Base-by-base conservation (phyloP, 1,140 invertebrate genomes). In the Prorops nasuta region DNA sequence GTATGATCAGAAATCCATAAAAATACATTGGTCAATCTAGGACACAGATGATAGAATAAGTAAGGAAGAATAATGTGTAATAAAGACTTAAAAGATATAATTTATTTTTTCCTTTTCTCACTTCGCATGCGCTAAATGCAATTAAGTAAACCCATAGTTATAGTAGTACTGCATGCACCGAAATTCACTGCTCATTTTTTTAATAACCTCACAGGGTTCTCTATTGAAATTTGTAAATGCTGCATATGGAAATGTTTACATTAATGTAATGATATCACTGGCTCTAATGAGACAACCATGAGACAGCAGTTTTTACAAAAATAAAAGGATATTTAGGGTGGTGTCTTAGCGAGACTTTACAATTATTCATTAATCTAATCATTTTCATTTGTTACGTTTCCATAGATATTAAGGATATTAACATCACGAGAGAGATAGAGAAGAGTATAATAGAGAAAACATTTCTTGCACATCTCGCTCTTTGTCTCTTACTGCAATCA, bases 31-130 rank as follows among this genome's bases (percentile, higher is more conserved):
- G n/a, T n/a, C n/a, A n/a, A n/a, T n/a, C n/a, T n/a, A n/a, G n/a
- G n/a, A n/a, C n/a, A n/a, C n/a, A n/a, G n/a, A n/a, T n/a, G n/a
- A n/a, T n/a, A n/a, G n/a, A n/a, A n/a, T n/a, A n/a, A n/a, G n/a
- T n/a, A n/a, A n/a, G n/a, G n/a, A 66, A 65, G 58, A 67, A 67
- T 67, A 63, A 63, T 61, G 53, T 64, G 59, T 63, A 58, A 64
- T 68, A 52, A 52, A 55, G 60, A 63, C 55, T 67, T 64, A 67
- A 67, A 63, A 54, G 59, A n/a, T 64, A 63, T 56, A 42, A 28
- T 51, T 50, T 44, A 47, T n/a, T 47, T 53, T 59, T 61, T 40
- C 45, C 47, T 46, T 52, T 44, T 50, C 31, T 40, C 54, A 21
- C 50, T 40, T 36, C 24, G 10, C 38, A 44, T 41, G 34, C 15